Evolutionary conservation across 2,797 vertebrate genomes (phyloP).

Genomic region (Pangasius djambal): DNA sequence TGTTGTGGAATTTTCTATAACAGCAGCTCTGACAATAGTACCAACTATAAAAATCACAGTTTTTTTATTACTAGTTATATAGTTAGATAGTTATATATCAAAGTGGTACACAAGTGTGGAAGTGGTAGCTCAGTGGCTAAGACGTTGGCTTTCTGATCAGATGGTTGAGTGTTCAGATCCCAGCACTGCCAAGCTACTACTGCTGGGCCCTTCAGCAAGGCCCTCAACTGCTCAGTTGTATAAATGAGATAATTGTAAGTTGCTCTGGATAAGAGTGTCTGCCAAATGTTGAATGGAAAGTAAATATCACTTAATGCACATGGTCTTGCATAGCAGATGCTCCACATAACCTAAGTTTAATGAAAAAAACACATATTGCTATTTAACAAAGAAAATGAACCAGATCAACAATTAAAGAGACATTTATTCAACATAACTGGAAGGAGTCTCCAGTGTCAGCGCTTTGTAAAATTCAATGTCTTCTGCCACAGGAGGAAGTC

Average conservation of each 20-base stretch:
- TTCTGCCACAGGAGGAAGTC: neutral
- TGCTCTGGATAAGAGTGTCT: too few species aligned
- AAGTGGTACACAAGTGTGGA: too few species aligned
- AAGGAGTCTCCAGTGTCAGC: neutral
- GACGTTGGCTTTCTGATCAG: too few species aligned
- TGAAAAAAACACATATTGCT: neutral
- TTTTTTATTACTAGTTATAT: neutral
- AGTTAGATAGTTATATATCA: neutral
- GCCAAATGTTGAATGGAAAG: too few species aligned
- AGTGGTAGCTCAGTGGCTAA: too few species aligned
- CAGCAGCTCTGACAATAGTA: neutral
- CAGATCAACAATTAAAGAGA: neutral
- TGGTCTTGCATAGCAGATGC: neutral
- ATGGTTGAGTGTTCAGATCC: too few species aligned
- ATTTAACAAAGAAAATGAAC: neutral
- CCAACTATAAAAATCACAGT: neutral
- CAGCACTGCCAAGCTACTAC: too few species aligned
- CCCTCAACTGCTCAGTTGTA: too few species aligned
- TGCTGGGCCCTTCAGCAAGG: too few species aligned
- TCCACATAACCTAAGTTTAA: neutral
- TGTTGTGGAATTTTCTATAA: neutral
- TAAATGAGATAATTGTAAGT: too few species aligned
- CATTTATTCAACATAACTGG: neutral
- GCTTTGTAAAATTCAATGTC: neutral
- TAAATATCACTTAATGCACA: neutral